Evolutionary conservation across 2,888 invertebrate species (phyloP).

Genomic region (Conchocele bisecta): DNA sequence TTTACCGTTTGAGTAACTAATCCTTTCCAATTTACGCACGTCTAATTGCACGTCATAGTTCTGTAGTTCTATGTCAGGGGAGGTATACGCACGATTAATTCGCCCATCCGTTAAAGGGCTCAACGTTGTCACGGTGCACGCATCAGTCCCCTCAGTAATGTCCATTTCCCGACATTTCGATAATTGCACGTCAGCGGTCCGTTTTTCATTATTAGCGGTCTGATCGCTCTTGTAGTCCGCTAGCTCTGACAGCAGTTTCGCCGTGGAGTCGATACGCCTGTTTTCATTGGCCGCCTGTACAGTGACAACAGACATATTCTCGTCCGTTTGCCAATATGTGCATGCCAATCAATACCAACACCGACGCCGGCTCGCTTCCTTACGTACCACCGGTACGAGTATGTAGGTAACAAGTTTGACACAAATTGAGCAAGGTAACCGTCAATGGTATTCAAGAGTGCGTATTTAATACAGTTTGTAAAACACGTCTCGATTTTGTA

Average conservation of each 20-base stretch:
- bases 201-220: background rate
- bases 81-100: slow-evolving; percentile 78
- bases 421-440: no score
- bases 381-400: no score
- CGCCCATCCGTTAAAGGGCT: slow-evolving; percentile 67
- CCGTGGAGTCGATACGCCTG: slow-evolving; percentile 78
- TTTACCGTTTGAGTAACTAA: slow-evolving; percentile 35
- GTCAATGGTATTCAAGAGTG: no score
- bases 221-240: slow-evolving; percentile 14
- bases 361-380: no score
- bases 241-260: slow-evolving; percentile 64
- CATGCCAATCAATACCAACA: no score
- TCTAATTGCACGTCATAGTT: slow-evolving; percentile 63
- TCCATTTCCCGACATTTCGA: no score
- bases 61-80: slow-evolving; percentile 78
- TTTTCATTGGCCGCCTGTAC: slow-evolving; percentile 77
- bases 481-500: no score
- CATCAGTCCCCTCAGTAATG: slow-evolving; percentile 6
- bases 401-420: no score
- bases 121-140: background rate
- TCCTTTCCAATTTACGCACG: slow-evolving; percentile 39
- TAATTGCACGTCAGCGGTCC: slow-evolving; percentile 27
- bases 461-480: no score
- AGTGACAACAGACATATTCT: slow-evolving; percentile 75
- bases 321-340: slow-evolving; percentile 23